Evolutionary conservation across 2,113 vertebrate genomes (phyloP).

Genomic region (Cathartes aura): DNA sequence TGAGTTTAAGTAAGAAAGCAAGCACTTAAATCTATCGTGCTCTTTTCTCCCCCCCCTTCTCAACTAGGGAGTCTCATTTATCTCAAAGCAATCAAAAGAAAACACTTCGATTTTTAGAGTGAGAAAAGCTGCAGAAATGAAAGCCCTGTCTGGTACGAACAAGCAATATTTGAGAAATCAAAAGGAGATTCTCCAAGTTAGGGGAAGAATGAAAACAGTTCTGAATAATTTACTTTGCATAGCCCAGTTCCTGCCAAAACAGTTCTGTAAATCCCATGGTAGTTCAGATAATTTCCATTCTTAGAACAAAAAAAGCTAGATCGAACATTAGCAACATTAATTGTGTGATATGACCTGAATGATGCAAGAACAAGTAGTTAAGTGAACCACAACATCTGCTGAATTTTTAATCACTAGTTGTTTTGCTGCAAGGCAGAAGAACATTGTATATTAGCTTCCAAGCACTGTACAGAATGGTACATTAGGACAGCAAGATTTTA

Average conservation of each 20-base stretch:
- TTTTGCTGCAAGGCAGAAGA: constrained; percentile 49
- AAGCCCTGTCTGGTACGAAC: background rate
- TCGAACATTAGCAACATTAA: constrained; percentile 33
- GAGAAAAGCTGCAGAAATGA: constrained; percentile 25
- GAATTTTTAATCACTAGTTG: constrained; percentile 57
- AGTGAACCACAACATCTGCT: constrained; percentile 48
- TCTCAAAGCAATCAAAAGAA: constrained; percentile 34
- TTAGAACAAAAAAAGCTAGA: background rate
- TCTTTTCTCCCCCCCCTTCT: background rate
- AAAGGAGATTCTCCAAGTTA: constrained; percentile 46
- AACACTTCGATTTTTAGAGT: background rate
- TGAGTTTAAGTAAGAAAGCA: constrained; percentile 13
- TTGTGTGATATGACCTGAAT: constrained; percentile 54
- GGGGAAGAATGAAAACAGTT: constrained; percentile 30
- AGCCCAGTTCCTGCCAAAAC: constrained; percentile 45
- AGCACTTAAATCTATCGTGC: background rate
- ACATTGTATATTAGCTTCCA: constrained; percentile 18
- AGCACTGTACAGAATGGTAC: background rate
- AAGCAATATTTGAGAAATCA: constrained; percentile 34
- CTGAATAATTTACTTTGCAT: constrained; percentile 47
- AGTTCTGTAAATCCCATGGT: constrained; percentile 31
- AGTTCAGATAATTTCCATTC: constrained; percentile 50
- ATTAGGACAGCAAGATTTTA: constrained; percentile 41
- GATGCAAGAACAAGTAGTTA: constrained; percentile 43
- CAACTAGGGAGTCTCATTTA: background rate